These are phyloP conservation scores for Anguilla pacifica DNA, from an alignment of 2,797 vertebrate genomes.

Conservation along the genomic window DNA sequence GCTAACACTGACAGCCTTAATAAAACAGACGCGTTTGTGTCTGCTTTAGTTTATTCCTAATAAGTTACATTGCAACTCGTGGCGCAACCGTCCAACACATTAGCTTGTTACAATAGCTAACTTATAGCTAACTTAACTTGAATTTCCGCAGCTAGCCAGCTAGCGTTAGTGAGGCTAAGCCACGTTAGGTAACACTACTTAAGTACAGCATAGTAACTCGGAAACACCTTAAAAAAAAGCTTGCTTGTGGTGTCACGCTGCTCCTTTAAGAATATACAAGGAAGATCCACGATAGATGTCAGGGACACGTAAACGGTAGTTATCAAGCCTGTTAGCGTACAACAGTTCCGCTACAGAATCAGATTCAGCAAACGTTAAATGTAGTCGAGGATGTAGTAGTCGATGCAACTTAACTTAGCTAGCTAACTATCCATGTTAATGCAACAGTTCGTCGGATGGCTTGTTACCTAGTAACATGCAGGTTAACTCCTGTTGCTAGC, in stretches of 20 bases:
- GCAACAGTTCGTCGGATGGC: not conserved
- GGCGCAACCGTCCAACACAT: no score
- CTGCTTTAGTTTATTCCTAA: no score
- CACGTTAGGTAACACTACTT: not conserved
- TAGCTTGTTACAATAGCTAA: no score
- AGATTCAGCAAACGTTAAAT: not conserved
- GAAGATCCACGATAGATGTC: constrained; percentile 4
- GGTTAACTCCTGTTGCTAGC: not conserved
- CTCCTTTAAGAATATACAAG: constrained; percentile 31
- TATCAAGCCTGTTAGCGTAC: not conserved
- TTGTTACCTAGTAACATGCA: not conserved
- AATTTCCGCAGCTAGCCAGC: not conserved
- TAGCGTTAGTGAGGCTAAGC: not conserved
- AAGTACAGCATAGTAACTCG: not conserved
- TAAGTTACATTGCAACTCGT: no score
- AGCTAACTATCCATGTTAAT: not conserved
- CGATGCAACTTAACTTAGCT: not conserved
- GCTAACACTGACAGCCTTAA: no score
- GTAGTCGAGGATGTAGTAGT: not conserved
- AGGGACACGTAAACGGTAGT: constrained; percentile 37
- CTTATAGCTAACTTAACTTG: no score
- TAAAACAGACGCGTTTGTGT: no score
- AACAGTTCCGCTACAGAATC: not conserved
- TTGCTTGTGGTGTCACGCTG: not conserved
- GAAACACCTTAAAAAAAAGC: not conserved